Base-by-base conservation (phyloP, 2,113 vertebrate genomes). In the Syrrhaptes paradoxus region DNA sequence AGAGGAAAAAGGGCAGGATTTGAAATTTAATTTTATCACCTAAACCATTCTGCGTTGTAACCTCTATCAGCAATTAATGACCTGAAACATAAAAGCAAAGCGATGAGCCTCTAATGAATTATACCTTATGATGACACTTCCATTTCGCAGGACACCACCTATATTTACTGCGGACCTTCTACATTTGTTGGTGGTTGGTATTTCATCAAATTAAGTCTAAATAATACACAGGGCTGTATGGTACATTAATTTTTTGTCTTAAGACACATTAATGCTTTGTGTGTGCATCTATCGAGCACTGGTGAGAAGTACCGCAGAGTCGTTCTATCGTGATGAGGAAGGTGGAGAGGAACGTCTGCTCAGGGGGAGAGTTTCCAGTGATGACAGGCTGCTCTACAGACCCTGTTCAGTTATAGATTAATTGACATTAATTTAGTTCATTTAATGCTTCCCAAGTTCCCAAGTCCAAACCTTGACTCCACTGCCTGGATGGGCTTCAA, bases 31-130 rank as follows among this genome's bases (percentile, higher is more conserved):
- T 89, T 91, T 90, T 65, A 48, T 51, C 66, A 25, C 51, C 59
- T 41, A 89, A 59, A n/a, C 67, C 76, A 2, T 84, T 57, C 80
- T 6, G 49, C 2, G 12, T 61, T 61, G 92, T 68, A 54, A 87
- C 66, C 57, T 92, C 87, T 75, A 75, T 67, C 65, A 66, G 71
- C 68, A 96, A 62, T 80, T 94, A 87, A 96, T 55, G 89, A 77
- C 48, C 77, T 57, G 18, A 63, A 86, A 61, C 80, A 28, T 73
- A 90, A 93, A 87, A 93, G 45, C 41, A 9, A 36, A 78, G 38
- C 34, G 54, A 79, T 51, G 72, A 82, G 85, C 21, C 68, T 19
- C 4, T 87, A 95, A 87, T 89, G 45, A 92, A 61, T 90, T 54
- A 77, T 36, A 88, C 28, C 71, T 87, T 49, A 12, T 59, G 86